Conservation (phyloP, 2,797 vertebrate species). For the Bradypus variegatus region DNA sequence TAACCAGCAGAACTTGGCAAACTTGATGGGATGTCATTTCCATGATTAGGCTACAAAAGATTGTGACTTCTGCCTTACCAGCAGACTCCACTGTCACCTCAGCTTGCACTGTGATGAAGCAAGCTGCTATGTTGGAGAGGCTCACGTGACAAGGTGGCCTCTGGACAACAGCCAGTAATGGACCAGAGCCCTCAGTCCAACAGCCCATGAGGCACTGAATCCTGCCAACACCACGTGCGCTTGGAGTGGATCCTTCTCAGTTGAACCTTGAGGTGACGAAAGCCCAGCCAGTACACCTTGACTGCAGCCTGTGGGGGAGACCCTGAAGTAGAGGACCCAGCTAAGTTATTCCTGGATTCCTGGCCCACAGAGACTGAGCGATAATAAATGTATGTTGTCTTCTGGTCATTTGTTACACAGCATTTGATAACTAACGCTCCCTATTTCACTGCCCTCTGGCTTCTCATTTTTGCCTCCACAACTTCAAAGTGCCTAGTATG, state of each 20-base stretch:
- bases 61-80: not conserved
- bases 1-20: not conserved
- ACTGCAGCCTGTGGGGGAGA: not conserved
- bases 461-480: not conserved
- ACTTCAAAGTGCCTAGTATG: not conserved
- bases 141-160: not conserved
- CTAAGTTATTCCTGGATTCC: not conserved
- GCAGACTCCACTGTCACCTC: not conserved
- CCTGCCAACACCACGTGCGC: not conserved
- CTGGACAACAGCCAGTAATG: not conserved
- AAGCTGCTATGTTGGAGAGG: not conserved
- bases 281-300: not conserved
- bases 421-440: not conserved
- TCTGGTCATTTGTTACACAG: not conserved
- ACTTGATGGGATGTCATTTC: not conserved
- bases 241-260: not conserved
- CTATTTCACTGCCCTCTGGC: not conserved
- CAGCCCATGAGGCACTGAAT: not conserved
- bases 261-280: accelerated
- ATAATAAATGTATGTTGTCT: not conserved
- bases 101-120: not conserved
- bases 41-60: not conserved
- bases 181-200: not conserved
- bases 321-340: not conserved
- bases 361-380: not conserved